These are phyloP conservation scores for Drosophila asahinai DNA, from an alignment of 1,140 invertebrate species.

Conservation along the genomic window DNA sequence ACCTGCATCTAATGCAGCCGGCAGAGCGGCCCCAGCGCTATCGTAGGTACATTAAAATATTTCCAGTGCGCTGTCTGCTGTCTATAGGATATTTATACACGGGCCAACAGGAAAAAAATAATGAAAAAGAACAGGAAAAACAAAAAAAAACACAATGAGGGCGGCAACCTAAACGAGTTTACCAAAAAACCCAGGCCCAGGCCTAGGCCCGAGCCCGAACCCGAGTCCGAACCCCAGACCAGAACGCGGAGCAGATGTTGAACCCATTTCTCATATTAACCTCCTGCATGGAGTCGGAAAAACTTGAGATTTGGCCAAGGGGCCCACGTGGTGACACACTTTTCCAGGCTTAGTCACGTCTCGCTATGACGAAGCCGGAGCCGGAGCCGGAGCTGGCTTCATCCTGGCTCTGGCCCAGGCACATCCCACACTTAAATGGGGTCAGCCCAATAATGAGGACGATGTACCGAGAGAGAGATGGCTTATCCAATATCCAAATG, in stretches of 20 bases:
- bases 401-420: slow-evolving; percentile 22
- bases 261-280: slow-evolving; percentile 72
- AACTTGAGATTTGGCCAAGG: slow-evolving; percentile 36
- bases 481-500: slow-evolving; percentile 37
- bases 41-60: slow-evolving; percentile 64
- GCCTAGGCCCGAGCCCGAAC: slow-evolving; percentile 1
- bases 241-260: slow-evolving; percentile 67
- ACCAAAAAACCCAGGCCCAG: slow-evolving; percentile 36
- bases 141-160: slow-evolving; percentile 59
- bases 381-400: not conserved
- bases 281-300: slow-evolving; percentile 43
- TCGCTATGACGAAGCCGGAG: slow-evolving; percentile 22
- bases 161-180: slow-evolving; percentile 76
- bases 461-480: slow-evolving; percentile 22
- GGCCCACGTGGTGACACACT: slow-evolving; percentile 64
- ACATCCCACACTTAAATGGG: slow-evolving; percentile 38
- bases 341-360: slow-evolving; percentile 39
- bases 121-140: slow-evolving; percentile 13
- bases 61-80: slow-evolving; percentile 59
- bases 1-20: slow-evolving; percentile 71
- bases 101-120: slow-evolving; percentile 32
- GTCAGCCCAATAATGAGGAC: slow-evolving; percentile 48
- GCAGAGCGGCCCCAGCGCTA: slow-evolving; percentile 43
- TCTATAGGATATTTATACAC: slow-evolving; percentile 67
- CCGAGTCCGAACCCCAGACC: slow-evolving; percentile 20